Base-by-base conservation (phyloP, 2,797 vertebrate genomes). In the Phataginus tetradactyla region DNA sequence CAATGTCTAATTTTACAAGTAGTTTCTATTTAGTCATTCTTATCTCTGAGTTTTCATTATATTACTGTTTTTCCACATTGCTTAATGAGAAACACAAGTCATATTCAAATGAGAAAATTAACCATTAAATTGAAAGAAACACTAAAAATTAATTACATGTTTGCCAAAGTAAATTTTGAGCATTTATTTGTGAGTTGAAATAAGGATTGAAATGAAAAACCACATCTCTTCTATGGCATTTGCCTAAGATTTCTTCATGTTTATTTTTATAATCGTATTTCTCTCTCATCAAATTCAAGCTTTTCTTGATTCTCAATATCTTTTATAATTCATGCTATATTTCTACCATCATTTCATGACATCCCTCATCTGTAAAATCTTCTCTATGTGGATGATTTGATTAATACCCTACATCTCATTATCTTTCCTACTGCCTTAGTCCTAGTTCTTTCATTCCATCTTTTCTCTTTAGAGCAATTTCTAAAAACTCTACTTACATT, bases 181-280 rank as follows among this genome's bases (percentile, higher is more conserved):
- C 3, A 72, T 20, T 88, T 17, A 85, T 81, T 59, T 68, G 42
- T 63, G 7, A 57, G 12, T 32, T 85, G 39, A 95, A 91, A 85
- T 72, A 92, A 80, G 55, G 32, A 86, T 61, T 27, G 55, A 77
- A 53, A 96, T 17, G 4, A 90, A 88, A 86, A 64, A 1, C 27
- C 71, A n/a, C 2, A 69, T 84, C 5, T 51, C 18, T 68, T 64
- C 11, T 51, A 45, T 89, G 32, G 45, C 23, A 80, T 79, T 78
- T 90, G 49, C 49, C n/a, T 91, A 75, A 64, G 29, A 90, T 49
- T 85, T 75, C 29, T 77, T 75, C 49, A 42, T 34, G 21, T 94
- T 93, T 81, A 96, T 42, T 64, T 87, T 79, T 68, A 71, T 11
- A 71, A 68, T 49, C 61, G 55, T 75, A 10, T 92, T 91, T 87